These are phyloP conservation scores for Aphidius colemani DNA, from an alignment of 2,888 invertebrate species.

Conservation along the genomic window DNA sequence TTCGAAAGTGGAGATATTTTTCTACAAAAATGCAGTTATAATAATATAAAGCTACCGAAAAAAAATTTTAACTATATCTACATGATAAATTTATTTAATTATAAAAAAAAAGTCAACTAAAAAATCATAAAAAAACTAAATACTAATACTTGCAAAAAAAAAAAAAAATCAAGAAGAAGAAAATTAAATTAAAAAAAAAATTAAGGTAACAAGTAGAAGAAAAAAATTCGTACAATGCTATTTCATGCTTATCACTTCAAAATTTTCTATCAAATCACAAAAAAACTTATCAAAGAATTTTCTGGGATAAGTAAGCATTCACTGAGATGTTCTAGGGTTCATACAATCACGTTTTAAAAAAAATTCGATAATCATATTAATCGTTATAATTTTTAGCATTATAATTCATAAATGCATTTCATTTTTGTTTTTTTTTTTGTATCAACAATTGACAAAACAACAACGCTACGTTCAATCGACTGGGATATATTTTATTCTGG, in stretches of 20 bases:
- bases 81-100: neutral
- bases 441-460: too few species aligned
- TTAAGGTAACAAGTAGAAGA: slow-evolving; percentile 13
- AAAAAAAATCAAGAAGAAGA: slow-evolving; percentile 18
- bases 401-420: too few species aligned
- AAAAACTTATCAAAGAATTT: neutral
- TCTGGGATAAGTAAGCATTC: too few species aligned
- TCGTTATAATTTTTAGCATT: too few species aligned
- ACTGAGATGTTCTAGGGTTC: too few species aligned
- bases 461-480: too few species aligned
- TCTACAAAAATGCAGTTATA: neutral
- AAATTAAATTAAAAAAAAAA: slow-evolving; percentile 18
- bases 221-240: slow-evolving; percentile 10
- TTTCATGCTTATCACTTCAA: slow-evolving; percentile 19
- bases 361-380: too few species aligned
- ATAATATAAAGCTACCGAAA: neutral
- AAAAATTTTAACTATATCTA: neutral
- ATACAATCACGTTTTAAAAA: too few species aligned
- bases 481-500: slow-evolving; percentile 41
- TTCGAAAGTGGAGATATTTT: slow-evolving; percentile 7
- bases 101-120: slow-evolving; percentile 2
- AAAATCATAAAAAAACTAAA: slow-evolving; percentile 11
- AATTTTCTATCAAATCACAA: slow-evolving; percentile 8
- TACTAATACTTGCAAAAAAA: slow-evolving; percentile 14
- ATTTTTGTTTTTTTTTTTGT: too few species aligned